Evolutionary conservation across 2,888 invertebrate species (phyloP), one percentile per base, ranked within the genome.

Genomic region (Mythimna ferrago): DNA sequence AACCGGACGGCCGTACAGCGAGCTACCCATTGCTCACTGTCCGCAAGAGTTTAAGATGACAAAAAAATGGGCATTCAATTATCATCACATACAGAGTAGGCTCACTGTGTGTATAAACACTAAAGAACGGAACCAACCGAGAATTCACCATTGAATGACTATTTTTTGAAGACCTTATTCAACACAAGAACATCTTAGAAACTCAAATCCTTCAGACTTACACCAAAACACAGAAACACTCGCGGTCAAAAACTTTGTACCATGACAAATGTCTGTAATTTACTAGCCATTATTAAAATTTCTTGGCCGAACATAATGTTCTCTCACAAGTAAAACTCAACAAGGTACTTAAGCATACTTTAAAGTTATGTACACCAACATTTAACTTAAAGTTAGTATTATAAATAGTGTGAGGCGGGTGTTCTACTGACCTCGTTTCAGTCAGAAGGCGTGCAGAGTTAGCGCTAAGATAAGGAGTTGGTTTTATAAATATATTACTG

Each of bases 351-450:
- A 51, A 71, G 53, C 26, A 61, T 71, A 58, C 76, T 81, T 66
- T 56, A 68, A 79, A 74, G 66, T 80, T 76, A 80, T 62, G 76
- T 66, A 66, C 63, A 73, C 26, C 41, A 71, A 80, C 76, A 80
- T 80, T 83, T 75, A 79, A 83, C 58, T 82, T 58, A 66, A 82
- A 79, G 61, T 81, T 76, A 66, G 76, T 51, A 64, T 71, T 76
- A 71, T 75, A 81, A 67, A 82, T 79, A 82, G 73, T 80, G 72
- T 54, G 48, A 63, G 16, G 63, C 60, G 62, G 48, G 73, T 21
- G 80, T 44, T 80, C 81, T 83, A 83, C 81, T 81, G 75, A 81
- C 80, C 80, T 53, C 67, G 35, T 80, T 81, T 48, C 70, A 62
- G 70, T 54, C 53, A 71, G 75, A 66, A 65, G 41, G 65, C 26